A percentile compares a stretch with the other conserved stretches of the same genome.
phyloP scores from a whole-genome alignment of 2,113 vertebrate species.

The Garra rufa region DNA sequence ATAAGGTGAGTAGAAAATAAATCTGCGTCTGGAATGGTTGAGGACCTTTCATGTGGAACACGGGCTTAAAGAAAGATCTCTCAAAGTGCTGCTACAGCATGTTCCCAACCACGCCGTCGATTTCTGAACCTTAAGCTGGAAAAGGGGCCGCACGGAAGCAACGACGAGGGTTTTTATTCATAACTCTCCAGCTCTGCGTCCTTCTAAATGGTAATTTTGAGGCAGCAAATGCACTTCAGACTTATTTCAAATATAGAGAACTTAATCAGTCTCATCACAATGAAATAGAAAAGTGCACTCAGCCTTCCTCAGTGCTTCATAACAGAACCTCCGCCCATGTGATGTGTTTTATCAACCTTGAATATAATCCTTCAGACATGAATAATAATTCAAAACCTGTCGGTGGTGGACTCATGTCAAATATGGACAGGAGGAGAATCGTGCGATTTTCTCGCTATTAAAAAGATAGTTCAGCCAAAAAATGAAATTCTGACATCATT shows the following conservation, averaged over 20 bases:
- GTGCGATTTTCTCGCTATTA: slow-evolving; percentile 23
- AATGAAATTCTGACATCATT: neutral
- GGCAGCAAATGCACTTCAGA: slow-evolving; percentile 47
- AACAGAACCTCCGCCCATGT: slow-evolving; percentile 2
- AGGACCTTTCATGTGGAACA: slow-evolving; percentile 48
- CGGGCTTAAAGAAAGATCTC: slow-evolving; percentile 38
- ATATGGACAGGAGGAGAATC: slow-evolving; percentile 32
- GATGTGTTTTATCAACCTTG: slow-evolving; percentile 46
- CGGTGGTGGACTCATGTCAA: slow-evolving; percentile 44
- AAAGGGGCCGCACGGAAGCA: neutral
- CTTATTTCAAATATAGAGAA: slow-evolving; percentile 31
- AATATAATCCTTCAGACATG: slow-evolving; percentile 28
- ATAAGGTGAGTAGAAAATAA: slow-evolving; percentile 16
- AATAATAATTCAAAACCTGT: slow-evolving; percentile 36
- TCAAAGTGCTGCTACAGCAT: slow-evolving; percentile 39
- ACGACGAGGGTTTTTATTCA: slow-evolving; percentile 31
- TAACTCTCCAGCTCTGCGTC: slow-evolving; percentile 13
- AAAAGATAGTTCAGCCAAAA: neutral
- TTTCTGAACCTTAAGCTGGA: slow-evolving; percentile 28
- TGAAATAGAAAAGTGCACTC: slow-evolving; percentile 45
- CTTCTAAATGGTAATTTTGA: slow-evolving; percentile 48
- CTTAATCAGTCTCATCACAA: slow-evolving; percentile 51
- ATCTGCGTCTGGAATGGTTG: slow-evolving; percentile 28
- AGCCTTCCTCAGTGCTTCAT: slow-evolving; percentile 45
- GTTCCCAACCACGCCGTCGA: slow-evolving; percentile 10